Evolutionary conservation across 2,888 invertebrate genomes (phyloP), one percentile per base, ranked within the genome.

Genomic region (Acleris holmiana): DNA sequence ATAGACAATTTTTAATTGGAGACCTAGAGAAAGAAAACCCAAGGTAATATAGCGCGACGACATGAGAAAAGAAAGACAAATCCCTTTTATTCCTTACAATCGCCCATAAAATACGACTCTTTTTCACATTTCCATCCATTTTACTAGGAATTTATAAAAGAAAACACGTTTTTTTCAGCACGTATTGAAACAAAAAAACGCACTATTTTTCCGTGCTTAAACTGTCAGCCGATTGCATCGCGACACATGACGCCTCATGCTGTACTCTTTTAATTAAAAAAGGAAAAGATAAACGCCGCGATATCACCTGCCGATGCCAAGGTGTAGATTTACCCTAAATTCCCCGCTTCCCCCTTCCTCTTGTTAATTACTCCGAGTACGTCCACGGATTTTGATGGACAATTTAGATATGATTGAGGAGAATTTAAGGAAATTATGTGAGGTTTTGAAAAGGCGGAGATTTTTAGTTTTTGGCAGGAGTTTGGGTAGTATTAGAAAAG

Each of bases 221-320:
- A 70, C 65, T 71, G 72, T 73, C 74, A 73, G 68, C 69, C 76
- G 84, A 88, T 86, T 80, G 78, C 83, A 84, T 83, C 82, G 83
- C 79, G 85, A 86, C 88, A 88, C 82, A 85, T 84, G 85, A 89
- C 83, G 84, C 85, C 76, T 75, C 44, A 44, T 17, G 15, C 7
- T 79, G 77, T 76, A 75, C 65, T 65, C 55, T 60, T 65, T 82
- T 86, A 84, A 85, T 86, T 85, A 82, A 81, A 84, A 82, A 80
- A 80, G 76, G 71, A 69, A 79, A 79, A 82, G 81, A 84, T 77
- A 73, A 75, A 73, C 74, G 74, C 69, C 54, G 75, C 70, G 78
- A 82, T 79, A 82, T 85, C 91, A 91, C 91, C 91, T 91, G 90
- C 86, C 86, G 85, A 83, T 81, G 76, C 67, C 80, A 89, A 89